Evolutionary conservation across 2,797 vertebrate species (phyloP).

Genomic region (Falco novaeseelandiae): DNA sequence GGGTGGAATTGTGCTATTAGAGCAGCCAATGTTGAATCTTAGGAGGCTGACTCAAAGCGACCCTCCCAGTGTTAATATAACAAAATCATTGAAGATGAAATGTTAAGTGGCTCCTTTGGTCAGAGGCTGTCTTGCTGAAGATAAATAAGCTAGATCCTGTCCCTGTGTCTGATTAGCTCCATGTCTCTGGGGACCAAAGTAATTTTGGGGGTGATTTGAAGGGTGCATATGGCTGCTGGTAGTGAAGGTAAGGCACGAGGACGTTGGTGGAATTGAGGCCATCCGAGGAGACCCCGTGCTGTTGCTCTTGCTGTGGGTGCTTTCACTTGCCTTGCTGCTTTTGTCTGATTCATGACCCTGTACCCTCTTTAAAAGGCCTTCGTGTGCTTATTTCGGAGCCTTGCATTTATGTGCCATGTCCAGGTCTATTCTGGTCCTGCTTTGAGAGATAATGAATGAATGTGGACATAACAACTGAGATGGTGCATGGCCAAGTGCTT

Average conservation of each 20-base stretch:
- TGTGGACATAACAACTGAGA: not conserved
- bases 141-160: not conserved
- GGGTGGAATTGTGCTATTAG: constrained; percentile 18
- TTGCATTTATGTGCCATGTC: not conserved
- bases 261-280: not conserved
- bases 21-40: not conserved
- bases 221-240: not conserved
- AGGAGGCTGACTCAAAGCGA: not conserved
- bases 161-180: not conserved
- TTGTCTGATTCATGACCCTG: not conserved
- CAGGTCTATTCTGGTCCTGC: constrained; percentile 41
- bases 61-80: not conserved
- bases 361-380: not conserved
- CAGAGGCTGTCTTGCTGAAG: not conserved
- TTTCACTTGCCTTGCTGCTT: not conserved
- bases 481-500: not conserved
- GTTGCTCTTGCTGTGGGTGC: constrained; percentile 5
- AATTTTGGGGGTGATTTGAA: not conserved
- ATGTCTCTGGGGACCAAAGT: not conserved
- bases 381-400: not conserved
- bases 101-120: constrained; percentile 7
- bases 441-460: constrained; percentile 35
- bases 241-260: not conserved
- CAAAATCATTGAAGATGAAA: constrained; percentile 1
- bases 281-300: not conserved